Evolutionary conservation across 2,113 vertebrate genomes (phyloP).

Genomic region (Nestor notabilis): DNA sequence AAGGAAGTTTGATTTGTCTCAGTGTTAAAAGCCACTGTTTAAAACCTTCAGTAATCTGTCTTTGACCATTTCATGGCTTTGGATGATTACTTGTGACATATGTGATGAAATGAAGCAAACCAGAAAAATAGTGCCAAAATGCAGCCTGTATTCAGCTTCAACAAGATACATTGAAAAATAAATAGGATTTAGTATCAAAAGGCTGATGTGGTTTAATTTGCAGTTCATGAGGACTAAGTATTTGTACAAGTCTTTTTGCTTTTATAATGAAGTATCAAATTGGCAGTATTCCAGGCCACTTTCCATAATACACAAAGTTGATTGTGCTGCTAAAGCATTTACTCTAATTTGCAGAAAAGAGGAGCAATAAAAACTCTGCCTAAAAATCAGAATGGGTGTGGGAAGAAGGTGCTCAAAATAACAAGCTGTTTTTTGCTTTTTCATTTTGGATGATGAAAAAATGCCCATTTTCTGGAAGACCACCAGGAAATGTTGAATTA

Average conservation of each 20-base stretch:
- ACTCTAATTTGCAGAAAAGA: neutral
- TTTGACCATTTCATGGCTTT: neutral
- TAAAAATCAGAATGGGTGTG: neutral
- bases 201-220: conserved; percentile 34
- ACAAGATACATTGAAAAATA: conserved; percentile 5
- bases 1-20: conserved; percentile 4
- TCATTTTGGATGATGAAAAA: neutral
- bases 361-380: neutral
- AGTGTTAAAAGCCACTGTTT: neutral
- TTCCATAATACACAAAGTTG: neutral
- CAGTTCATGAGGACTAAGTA: conserved; percentile 2
- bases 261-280: neutral
- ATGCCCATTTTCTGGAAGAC: neutral
- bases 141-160: neutral
- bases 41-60: neutral
- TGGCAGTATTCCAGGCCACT: neutral
- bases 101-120: conserved; percentile 13
- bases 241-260: conserved; percentile 3
- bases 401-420: neutral
- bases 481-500: neutral
- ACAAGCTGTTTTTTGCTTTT: neutral
- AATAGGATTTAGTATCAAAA: conserved; percentile 22
- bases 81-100: neutral
- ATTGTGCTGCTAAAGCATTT: conserved; percentile 1
- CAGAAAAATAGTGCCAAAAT: neutral